These are phyloP conservation scores for Zaprionus bogoriensis DNA, from an alignment of 2,888 invertebrate genomes.

Conservation along the genomic window DNA sequence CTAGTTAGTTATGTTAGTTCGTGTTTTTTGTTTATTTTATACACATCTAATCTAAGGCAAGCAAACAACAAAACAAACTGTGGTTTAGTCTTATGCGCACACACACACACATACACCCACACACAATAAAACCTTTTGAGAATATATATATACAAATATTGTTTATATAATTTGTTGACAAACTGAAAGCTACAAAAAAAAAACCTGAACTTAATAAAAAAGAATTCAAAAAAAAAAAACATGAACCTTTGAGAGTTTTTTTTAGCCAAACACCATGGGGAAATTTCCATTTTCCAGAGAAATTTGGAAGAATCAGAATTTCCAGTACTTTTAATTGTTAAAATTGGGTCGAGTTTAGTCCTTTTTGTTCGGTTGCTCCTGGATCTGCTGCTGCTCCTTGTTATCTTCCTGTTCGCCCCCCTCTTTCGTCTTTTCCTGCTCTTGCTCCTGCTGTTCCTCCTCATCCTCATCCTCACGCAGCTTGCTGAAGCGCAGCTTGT, in stretches of 20 bases:
- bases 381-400: background rate
- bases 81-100: constrained; percentile 72
- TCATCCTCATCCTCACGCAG: background rate
- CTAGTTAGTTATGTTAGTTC: constrained; percentile 35
- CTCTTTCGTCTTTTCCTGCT: background rate
- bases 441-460: background rate
- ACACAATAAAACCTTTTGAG: constrained; percentile 11
- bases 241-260: background rate
- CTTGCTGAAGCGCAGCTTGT: constrained; percentile 72
- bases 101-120: constrained; percentile 33
- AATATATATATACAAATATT: constrained; percentile 8
- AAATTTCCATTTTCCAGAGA: background rate
- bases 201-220: background rate
- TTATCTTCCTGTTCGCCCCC: no score
- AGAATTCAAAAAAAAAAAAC: background rate
- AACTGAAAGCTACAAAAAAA: constrained; percentile 2
- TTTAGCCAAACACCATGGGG: background rate
- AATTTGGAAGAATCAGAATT: no score
- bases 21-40: constrained; percentile 30
- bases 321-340: background rate
- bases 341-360: background rate
- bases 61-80: constrained; percentile 65
- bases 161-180: background rate
- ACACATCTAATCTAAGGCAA: constrained; percentile 28
- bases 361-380: background rate